Conservation (phyloP, 2,888 invertebrate genomes). For the Aricia artaxerxes region DNA sequence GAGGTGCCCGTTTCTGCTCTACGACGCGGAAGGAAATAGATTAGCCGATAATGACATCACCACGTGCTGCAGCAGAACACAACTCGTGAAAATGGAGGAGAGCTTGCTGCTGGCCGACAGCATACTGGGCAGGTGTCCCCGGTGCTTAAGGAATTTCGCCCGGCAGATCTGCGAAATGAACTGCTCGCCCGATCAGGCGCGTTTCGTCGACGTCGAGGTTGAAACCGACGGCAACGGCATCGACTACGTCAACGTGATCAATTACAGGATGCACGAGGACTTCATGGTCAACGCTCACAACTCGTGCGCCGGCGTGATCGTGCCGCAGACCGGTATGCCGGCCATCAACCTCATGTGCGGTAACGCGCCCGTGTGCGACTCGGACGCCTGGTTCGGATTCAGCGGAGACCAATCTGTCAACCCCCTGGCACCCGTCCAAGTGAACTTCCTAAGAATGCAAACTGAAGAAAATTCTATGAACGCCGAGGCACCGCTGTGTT, state of each 20-base stretch:
- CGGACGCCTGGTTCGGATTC: constrained; percentile 83
- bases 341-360: constrained; percentile 91
- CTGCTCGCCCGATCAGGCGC: constrained; percentile 87
- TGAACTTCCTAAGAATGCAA: constrained; percentile 76
- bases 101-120: constrained; percentile 83
- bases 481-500: constrained; percentile 75
- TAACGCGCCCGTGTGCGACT: constrained; percentile 82
- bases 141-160: constrained; percentile 88
- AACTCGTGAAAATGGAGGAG: constrained; percentile 74
- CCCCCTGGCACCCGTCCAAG: constrained; percentile 82
- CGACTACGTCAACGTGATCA: constrained; percentile 70
- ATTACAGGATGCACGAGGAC: constrained; percentile 77
- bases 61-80: constrained; percentile 82
- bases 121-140: constrained; percentile 89
- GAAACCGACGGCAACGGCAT: constrained; percentile 45
- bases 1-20: constrained; percentile 83
- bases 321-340: constrained; percentile 86
- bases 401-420: constrained; percentile 80
- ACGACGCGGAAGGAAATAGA: constrained; percentile 59
- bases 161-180: constrained; percentile 89
- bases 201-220: constrained; percentile 55
- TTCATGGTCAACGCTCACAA: constrained; percentile 85
- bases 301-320: constrained; percentile 89
- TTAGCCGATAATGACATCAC: constrained; percentile 59
- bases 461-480: constrained; percentile 67